A percentile compares a stretch with the other conserved stretches of the same genome.
phyloP scores from a whole-genome alignment of 2,797 vertebrate genomes.

The Lithobates pipiens region DNA sequence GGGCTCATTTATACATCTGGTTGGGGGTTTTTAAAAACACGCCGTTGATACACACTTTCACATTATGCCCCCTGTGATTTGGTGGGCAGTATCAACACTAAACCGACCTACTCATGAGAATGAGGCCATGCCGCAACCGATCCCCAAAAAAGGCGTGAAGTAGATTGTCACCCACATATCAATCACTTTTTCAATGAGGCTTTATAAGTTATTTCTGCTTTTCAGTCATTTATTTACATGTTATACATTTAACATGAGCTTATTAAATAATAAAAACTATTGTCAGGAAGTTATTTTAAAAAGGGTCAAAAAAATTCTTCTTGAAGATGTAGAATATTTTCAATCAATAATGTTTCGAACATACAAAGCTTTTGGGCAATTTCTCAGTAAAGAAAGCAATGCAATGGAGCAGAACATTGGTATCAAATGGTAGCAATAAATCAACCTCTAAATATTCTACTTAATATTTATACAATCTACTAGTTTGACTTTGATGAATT shows the following conservation, averaged over 20 bases:
- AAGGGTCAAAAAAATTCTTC: conserved; percentile 9
- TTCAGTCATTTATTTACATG: too few relatives aligned
- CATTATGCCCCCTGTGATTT: too few relatives aligned
- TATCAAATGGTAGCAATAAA: conserved; percentile 53
- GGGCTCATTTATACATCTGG: too few relatives aligned
- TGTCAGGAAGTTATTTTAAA: background rate
- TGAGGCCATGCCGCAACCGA: too few relatives aligned
- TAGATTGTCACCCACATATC: too few relatives aligned
- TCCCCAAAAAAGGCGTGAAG: too few relatives aligned
- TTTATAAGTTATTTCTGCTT: too few relatives aligned
- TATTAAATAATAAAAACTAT: conserved; percentile 2
- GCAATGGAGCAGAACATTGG: conserved; percentile 45
- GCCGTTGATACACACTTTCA: too few relatives aligned
- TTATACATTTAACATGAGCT: background rate
- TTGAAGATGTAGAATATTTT: conserved; percentile 32
- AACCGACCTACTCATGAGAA: too few relatives aligned
- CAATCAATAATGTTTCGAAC: conserved; percentile 22
- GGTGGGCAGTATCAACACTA: too few relatives aligned
- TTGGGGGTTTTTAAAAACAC: too few relatives aligned
- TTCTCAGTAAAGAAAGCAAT: conserved; percentile 32
- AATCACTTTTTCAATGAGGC: too few relatives aligned
- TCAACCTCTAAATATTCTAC: conserved; percentile 47
- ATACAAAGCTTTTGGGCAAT: conserved; percentile 43
- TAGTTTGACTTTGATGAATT: conserved; percentile 53
- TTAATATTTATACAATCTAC: conserved; percentile 52